These are phyloP conservation scores for Australoheros facetus DNA, from an alignment of 2,797 vertebrate genomes.

Conservation along the genomic window DNA sequence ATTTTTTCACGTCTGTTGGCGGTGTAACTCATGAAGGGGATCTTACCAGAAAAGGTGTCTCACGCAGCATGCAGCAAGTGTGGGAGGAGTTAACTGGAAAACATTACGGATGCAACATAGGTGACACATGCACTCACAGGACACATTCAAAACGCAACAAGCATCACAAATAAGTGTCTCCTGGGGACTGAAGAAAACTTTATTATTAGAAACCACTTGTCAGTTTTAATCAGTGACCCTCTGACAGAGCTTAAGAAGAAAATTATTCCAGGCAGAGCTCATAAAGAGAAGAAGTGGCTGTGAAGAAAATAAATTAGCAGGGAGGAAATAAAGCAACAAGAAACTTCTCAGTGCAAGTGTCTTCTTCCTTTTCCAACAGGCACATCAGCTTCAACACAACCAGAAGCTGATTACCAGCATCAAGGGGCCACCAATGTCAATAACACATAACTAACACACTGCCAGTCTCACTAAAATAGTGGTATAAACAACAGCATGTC, in stretches of 20 bases:
- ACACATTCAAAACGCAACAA: conserved; percentile 57
- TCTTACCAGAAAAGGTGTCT: conserved; percentile 90
- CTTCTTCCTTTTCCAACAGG: conserved; percentile 77
- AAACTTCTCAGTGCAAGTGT: conserved; percentile 80
- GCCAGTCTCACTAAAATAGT: conserved; percentile 4
- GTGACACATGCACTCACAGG: conserved; percentile 74
- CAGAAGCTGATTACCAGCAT: conserved; percentile 68
- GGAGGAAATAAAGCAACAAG: conserved; percentile 56
- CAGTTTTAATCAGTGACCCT: conserved; percentile 60
- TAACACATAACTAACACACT: conserved; percentile 17
- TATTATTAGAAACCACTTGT: background rate
- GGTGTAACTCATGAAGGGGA: conserved; percentile 74
- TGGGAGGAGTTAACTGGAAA: conserved; percentile 97
- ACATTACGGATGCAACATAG: conserved; percentile 88
- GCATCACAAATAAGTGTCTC: conserved; percentile 15
- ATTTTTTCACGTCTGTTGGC: conserved; percentile 33
- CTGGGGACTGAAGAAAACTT: conserved; percentile 43
- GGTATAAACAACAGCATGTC: background rate
- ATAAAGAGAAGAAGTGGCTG: conserved; percentile 52
- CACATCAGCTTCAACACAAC: conserved; percentile 80
- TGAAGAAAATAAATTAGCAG: conserved; percentile 47
- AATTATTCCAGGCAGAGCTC: conserved; percentile 39
- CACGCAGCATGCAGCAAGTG: conserved; percentile 97
- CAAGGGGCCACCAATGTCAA: conserved; percentile 34
- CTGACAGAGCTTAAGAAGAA: conserved; percentile 43